These are phyloP conservation scores for Chloroclystis v-ata DNA, from an alignment of 2,888 invertebrate species.

Conservation along the genomic window DNA sequence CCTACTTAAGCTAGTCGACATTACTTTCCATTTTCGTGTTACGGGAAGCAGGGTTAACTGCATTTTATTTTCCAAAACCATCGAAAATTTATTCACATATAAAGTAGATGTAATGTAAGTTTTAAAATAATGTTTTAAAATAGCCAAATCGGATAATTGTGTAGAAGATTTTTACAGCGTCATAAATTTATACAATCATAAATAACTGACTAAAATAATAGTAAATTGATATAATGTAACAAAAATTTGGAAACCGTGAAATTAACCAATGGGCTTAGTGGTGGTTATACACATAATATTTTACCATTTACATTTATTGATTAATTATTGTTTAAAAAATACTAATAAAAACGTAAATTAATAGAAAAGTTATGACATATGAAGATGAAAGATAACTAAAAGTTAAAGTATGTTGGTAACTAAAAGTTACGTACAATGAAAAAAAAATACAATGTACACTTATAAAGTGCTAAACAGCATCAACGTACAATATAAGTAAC, in stretches of 20 bases:
- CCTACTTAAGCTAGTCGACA: background rate
- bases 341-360: too few species aligned
- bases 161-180: slow-evolving; percentile 22
- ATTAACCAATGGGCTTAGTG: slow-evolving; percentile 2
- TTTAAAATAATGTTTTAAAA: slow-evolving; percentile 16
- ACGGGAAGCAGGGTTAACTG: slow-evolving; percentile 49
- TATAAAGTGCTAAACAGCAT: too few species aligned
- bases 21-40: slow-evolving; percentile 20
- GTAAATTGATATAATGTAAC: slow-evolving; percentile 10
- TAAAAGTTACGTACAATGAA: too few species aligned
- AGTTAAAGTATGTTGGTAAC: too few species aligned
- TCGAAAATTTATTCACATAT: slow-evolving; percentile 17
- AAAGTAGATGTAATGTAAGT: slow-evolving; percentile 16
- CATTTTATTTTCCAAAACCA: slow-evolving; percentile 27
- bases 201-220: slow-evolving; percentile 21
- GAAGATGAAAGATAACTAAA: too few species aligned
- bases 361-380: too few species aligned
- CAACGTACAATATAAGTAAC: too few species aligned
- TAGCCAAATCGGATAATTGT: slow-evolving; percentile 14
- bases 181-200: slow-evolving; percentile 20
- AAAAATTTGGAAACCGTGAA: slow-evolving; percentile 24
- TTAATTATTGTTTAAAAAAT: too few species aligned
- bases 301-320: too few species aligned
- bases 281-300: too few species aligned
- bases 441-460: too few species aligned